Evolutionary conservation across 2,113 vertebrate species (phyloP).

Genomic region (Alces alces): DNA sequence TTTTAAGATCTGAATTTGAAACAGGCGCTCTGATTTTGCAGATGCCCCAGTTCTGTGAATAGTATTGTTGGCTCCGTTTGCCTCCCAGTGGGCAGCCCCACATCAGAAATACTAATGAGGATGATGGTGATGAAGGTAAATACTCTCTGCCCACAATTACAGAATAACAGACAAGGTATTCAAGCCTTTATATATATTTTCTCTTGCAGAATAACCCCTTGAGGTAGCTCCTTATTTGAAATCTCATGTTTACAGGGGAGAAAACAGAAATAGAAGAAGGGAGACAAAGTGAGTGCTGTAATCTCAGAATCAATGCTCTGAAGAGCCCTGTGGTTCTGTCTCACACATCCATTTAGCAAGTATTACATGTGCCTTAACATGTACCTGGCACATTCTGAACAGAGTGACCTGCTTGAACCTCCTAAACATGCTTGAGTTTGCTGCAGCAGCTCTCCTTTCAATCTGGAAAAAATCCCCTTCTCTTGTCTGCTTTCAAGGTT

Average conservation of each 20-base stretch:
- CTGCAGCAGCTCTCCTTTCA: neutral
- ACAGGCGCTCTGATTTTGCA: neutral
- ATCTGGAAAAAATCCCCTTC: neutral
- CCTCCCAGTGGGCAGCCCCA: neutral
- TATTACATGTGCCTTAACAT: rapidly evolving
- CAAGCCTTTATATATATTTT: neutral
- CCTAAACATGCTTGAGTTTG: neutral
- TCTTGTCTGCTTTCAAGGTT: neutral
- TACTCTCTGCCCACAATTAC: neutral
- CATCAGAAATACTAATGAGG: neutral
- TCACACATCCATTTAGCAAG: neutral
- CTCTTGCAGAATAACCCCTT: neutral
- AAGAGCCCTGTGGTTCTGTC: neutral
- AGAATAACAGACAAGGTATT: neutral
- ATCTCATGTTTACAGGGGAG: neutral
- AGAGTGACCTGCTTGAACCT: too few relatives aligned
- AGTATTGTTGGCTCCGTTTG: neutral
- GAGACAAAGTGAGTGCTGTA: rapidly evolving
- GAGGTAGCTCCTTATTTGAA: neutral
- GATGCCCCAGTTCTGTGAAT: neutral
- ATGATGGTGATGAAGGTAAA: neutral
- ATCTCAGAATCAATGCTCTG: neutral
- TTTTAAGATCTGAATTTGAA: neutral
- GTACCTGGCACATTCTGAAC: neutral
- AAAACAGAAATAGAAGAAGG: neutral